Evolutionary conservation across 2,797 vertebrate species (phyloP).

Genomic region (Poeciliopsis paucimaculata): DNA sequence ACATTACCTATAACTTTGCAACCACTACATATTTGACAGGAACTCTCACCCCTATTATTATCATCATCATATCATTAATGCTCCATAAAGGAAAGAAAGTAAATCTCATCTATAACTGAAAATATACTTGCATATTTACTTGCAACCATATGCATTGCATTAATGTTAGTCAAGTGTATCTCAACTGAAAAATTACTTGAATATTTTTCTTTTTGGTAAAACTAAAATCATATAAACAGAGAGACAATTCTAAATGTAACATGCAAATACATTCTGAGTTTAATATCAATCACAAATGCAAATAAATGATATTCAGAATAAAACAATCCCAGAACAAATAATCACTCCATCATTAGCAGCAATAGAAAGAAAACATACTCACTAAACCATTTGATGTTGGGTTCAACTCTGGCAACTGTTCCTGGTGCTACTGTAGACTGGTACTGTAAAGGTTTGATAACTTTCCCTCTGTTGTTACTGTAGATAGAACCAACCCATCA

Average conservation of each 20-base stretch:
- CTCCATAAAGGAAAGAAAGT: not conserved
- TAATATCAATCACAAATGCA: not conserved
- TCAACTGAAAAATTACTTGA: not conserved
- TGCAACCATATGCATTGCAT: not conserved
- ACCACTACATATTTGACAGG: not conserved
- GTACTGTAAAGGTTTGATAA: constrained; percentile 90
- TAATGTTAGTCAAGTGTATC: not conserved
- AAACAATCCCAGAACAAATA: not conserved
- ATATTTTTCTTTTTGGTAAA: not conserved
- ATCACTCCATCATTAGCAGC: not conserved
- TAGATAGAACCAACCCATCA: constrained; percentile 12
- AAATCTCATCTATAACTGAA: not conserved
- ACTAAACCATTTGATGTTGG: constrained; percentile 99
- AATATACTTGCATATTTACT: not conserved
- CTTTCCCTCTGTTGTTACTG: constrained; percentile 90
- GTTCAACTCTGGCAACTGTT: constrained; percentile 94
- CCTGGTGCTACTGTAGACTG: constrained; percentile 93
- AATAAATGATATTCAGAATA: not conserved
- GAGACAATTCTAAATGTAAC: not conserved
- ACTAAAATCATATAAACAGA: not conserved
- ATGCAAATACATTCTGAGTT: not conserved
- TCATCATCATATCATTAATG: not conserved
- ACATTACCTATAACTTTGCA: not conserved
- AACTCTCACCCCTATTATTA: not conserved
- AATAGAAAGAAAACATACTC: constrained; percentile 64